These are phyloP conservation scores for Aurelia sp. DNA, from an alignment of 30 jellyfish, hydroid and myxozoan genomes.

Conservation along the genomic window DNA sequence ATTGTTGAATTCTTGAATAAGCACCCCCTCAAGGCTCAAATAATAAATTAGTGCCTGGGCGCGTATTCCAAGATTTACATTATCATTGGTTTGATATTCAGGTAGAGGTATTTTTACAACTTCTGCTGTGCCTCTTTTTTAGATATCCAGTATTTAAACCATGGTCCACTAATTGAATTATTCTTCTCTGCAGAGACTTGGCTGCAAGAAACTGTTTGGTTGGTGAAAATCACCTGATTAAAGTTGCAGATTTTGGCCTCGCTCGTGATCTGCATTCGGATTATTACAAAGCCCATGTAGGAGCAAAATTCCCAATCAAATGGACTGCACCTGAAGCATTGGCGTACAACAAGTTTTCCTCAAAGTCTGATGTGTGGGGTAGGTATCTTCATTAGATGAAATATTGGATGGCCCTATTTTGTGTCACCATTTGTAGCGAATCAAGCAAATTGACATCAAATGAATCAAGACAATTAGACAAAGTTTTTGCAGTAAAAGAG, in stretches of 20 bases:
- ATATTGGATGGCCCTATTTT: background rate
- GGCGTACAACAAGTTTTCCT: slow-evolving; percentile 92
- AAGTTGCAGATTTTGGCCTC: slow-evolving; percentile 96
- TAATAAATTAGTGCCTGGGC: too few species aligned
- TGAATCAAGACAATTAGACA: too few species aligned
- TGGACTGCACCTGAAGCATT: slow-evolving; percentile 99
- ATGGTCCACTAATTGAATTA: background rate
- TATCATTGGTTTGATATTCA: too few species aligned
- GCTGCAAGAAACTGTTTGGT: slow-evolving; percentile 98
- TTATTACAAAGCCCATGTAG: slow-evolving; percentile 95
- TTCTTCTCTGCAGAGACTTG: slow-evolving; percentile 74
- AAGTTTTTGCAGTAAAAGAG: too few species aligned
- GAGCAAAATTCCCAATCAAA: slow-evolving; percentile 97
- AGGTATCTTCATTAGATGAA: background rate
- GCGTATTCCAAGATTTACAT: too few species aligned
- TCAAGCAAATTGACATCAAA: too few species aligned
- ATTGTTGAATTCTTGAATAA: too few species aligned
- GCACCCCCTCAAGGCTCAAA: too few species aligned
- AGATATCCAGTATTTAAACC: too few species aligned
- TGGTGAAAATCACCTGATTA: slow-evolving; percentile 91
- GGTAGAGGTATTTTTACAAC: too few species aligned
- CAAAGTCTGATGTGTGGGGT: slow-evolving; percentile 99
- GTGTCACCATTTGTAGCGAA: too few species aligned
- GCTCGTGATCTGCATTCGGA: slow-evolving; percentile 90
- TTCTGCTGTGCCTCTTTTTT: too few species aligned